Evolutionary conservation across 2,888 invertebrate species (phyloP).

Genomic region (Rugalucina vietnamica): DNA sequence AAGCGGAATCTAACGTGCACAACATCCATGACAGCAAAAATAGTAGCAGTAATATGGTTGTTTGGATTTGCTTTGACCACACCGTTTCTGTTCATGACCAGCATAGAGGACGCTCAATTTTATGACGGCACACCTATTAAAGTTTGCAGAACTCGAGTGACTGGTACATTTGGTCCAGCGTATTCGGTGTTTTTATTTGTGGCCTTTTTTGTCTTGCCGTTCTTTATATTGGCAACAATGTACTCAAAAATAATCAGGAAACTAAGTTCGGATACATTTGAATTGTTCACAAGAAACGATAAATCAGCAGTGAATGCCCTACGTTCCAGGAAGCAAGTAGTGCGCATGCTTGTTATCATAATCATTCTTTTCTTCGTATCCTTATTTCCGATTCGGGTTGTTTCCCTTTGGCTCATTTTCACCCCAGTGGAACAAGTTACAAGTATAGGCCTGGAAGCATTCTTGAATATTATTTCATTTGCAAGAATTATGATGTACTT

Average conservation of each 20-base stretch:
- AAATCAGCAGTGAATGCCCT: constrained; percentile 30
- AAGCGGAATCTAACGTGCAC: constrained; percentile 85
- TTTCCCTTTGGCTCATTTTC: constrained; percentile 94
- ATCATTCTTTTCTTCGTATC: constrained; percentile 94
- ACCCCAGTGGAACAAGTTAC: constrained; percentile 89
- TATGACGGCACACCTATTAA: constrained; percentile 90
- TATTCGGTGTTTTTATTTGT: constrained; percentile 93
- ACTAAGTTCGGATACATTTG: constrained; percentile 49
- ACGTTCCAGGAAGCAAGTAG: constrained; percentile 71
- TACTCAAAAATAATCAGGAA: constrained; percentile 86
- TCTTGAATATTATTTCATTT: constrained; percentile 93
- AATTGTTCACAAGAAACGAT: constrained; percentile 33
- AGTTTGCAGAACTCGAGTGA: constrained; percentile 92
- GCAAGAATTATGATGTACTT: constrained; percentile 92
- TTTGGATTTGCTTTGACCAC: constrained; percentile 83
- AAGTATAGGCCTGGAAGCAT: constrained; percentile 91
- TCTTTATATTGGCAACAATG: constrained; percentile 91
- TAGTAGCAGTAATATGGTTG: constrained; percentile 82
- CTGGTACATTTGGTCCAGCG: constrained; percentile 91
- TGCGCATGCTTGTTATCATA: constrained; percentile 75
- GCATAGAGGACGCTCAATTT: constrained; percentile 90
- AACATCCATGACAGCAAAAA: constrained; percentile 61
- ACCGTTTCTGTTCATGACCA: constrained; percentile 93
- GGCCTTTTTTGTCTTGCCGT: constrained; percentile 93
- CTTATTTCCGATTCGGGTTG: constrained; percentile 93